Evolutionary conservation across 2,888 invertebrate genomes (phyloP), one percentile per base, ranked within the genome.

Genomic region (Ametastegia equiseti): DNA sequence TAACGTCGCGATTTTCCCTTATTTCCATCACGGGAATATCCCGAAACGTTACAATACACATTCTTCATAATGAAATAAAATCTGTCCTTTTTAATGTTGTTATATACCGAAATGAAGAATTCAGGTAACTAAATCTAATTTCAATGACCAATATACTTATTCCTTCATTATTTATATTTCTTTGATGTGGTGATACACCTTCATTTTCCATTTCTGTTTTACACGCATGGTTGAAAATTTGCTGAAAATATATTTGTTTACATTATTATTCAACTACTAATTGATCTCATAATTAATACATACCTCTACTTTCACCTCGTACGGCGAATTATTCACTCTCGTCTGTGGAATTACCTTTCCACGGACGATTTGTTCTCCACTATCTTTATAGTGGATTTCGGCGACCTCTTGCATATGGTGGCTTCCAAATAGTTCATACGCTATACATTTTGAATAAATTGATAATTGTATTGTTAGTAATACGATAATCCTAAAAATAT

Each of bases 151-250:
- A 54, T 54, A 54, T 54, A 54, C 54, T 63, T 63, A 63, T 63
- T 63, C 30, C 63, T 63, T 63, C 33, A 63, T 27, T 63, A 63
- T 63, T 63, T 11, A 63, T 63, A 63, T 63, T 33, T 63, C 33
- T 63, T 63, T 6, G 63, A 63, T 63, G 30, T 30, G 63, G 30
- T 2, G 63, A 63, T 63, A 63, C 63, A 63, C 30, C 63, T 63
- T 33, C 63, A 63, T 63, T 63, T 63, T 63, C 33, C 63, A 63
- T 63, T 30, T 63, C 63, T 63, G 23, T 63, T 63, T 63, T 63
- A 33, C 63, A 63, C 30, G 63, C 30, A 63, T 33, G 33, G 15
- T 30, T 63, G 11, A 27, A 33, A 63, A 33, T 11, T 63, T 63
- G 13, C 63, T 63, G 63, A 30, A 63, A 63, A 63, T 30, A 30